Evolutionary conservation across 2,797 vertebrate species (phyloP).

Genomic region (Diplodus puntazzo): DNA sequence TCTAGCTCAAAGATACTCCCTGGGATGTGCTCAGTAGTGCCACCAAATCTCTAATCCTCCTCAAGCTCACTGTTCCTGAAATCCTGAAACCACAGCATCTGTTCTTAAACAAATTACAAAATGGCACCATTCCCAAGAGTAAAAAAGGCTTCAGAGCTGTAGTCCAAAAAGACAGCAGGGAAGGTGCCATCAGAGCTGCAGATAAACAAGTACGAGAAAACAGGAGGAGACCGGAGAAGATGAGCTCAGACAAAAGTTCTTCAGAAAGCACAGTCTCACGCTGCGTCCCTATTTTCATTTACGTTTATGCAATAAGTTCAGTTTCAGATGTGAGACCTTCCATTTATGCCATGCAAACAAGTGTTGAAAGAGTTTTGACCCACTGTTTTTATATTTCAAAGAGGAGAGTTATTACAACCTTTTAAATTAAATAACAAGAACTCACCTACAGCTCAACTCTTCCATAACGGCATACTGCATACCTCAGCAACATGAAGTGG

Average conservation of each 20-base stretch:
- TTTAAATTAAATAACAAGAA: too few relatives aligned
- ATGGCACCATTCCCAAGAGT: too few relatives aligned
- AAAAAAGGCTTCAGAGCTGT: not conserved
- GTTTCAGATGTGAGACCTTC: too few relatives aligned
- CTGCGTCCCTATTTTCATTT: not conserved
- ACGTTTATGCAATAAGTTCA: too few relatives aligned
- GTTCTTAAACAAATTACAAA: not conserved
- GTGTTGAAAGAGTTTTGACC: too few relatives aligned
- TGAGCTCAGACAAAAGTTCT: not conserved
- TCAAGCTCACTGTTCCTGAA: not conserved
- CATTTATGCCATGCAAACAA: too few relatives aligned
- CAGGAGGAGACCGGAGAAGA: not conserved
- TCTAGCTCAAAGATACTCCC: not conserved
- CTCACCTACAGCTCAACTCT: too few relatives aligned
- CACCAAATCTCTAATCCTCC: too few relatives aligned
- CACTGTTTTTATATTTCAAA: too few relatives aligned
- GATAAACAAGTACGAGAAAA: constrained; percentile 3
- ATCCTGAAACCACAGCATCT: not conserved
- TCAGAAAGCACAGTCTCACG: not conserved
- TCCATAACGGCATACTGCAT: not conserved
- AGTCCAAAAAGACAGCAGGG: not conserved
- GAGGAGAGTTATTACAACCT: too few relatives aligned
- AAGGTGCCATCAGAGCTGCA: not conserved
- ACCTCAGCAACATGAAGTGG: too few relatives aligned
- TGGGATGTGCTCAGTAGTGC: not conserved